A percentile compares a stretch with the other conserved stretches of the same genome.
Evolutionary conservation across 37 sponge, comb jelly and placozoan species (phyloP).

Genomic region (Halichondria panicea): DNA sequence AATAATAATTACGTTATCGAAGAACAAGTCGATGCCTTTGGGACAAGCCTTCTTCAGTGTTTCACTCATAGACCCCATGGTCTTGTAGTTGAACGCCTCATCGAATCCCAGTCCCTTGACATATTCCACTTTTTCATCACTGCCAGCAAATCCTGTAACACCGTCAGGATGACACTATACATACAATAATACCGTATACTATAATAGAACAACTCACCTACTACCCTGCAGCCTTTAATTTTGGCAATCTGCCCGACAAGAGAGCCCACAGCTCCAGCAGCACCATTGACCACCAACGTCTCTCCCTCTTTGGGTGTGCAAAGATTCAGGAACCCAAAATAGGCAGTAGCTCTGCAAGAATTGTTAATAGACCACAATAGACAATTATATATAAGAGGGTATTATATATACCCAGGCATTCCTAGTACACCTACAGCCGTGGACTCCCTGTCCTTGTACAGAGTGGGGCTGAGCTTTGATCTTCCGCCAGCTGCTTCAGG

Average conservation of each 20-base stretch:
- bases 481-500: no score
- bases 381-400: not conserved
- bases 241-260: constrained; percentile 84
- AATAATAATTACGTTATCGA: constrained; percentile 81
- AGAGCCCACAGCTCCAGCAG: constrained; percentile 94
- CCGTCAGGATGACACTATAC: not conserved
- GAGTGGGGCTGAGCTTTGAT: constrained; percentile 36
- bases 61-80: constrained; percentile 51
- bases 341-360: constrained; percentile 80
- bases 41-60: constrained; percentile 78
- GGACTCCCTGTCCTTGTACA: constrained; percentile 11
- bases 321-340: constrained; percentile 80
- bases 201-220: constrained; percentile 48
- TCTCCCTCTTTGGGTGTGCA: constrained; percentile 80
- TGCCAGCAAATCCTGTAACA: constrained; percentile 81
- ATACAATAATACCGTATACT: not conserved
- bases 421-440: constrained; percentile 79
- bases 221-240: constrained; percentile 84
- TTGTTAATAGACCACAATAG: not conserved
- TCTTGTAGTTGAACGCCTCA: constrained; percentile 93
- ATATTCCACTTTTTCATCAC: constrained; percentile 80
- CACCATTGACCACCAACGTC: constrained; percentile 81
- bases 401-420: constrained; percentile 89
- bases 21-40: constrained; percentile 87
- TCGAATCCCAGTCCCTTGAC: constrained; percentile 79